phyloP scores from a whole-genome alignment of 2,888 invertebrate genomes.

The Cremastinae sp. region DNA sequence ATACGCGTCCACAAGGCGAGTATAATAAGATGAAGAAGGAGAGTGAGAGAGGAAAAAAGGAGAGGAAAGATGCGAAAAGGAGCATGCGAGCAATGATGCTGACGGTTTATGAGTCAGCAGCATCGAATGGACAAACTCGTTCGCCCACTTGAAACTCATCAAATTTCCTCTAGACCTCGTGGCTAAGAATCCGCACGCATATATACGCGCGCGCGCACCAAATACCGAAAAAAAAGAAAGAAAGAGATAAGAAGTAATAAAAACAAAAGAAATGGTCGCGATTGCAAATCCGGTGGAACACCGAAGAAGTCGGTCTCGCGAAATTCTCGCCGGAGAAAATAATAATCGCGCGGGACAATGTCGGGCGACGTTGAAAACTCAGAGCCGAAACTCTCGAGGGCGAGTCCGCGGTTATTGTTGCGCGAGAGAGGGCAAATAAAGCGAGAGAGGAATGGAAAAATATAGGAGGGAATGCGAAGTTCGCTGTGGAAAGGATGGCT shows the following conservation, averaged over 20 bases:
- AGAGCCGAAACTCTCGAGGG: not conserved
- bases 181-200: conserved; percentile 22
- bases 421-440: conserved; percentile 45
- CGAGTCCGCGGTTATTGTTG: conserved; percentile 40
- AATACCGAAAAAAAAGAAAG: conserved; percentile 55
- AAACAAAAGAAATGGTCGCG: not conserved
- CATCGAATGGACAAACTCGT: conserved; percentile 64
- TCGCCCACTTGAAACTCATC: conserved; percentile 62
- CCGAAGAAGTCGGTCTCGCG: not conserved
- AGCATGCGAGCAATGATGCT: conserved; percentile 67
- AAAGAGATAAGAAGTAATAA: conserved; percentile 24
- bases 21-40: conserved; percentile 40
- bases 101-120: conserved; percentile 64
- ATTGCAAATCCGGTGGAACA: conserved; percentile 8
- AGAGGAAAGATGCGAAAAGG: conserved; percentile 58
- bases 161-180: conserved; percentile 51
- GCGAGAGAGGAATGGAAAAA: conserved; percentile 34
- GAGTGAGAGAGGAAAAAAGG: conserved; percentile 31
- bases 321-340: not conserved
- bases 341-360: conserved; percentile 13
- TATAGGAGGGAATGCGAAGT: conserved; percentile 61
- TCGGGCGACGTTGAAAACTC: conserved; percentile 31
- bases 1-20: conserved; percentile 30
- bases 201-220: too few relatives aligned
- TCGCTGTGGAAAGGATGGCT: conserved; percentile 59